Conservation (phyloP, 2,113 vertebrate genomes). For the Psophia crepitans region DNA sequence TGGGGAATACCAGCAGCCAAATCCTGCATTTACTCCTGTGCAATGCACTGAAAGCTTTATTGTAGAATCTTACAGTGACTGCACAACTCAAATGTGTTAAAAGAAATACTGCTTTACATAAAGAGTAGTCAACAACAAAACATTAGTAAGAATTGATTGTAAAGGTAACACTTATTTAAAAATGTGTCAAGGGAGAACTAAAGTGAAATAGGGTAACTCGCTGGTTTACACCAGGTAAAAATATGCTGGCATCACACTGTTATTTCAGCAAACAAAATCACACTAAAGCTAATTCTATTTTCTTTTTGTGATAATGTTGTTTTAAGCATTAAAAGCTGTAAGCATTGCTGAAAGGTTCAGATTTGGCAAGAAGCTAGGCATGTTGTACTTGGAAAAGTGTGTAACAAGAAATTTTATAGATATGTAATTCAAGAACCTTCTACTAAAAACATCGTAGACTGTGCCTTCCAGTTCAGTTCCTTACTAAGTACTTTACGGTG, state of each 20-base stretch:
- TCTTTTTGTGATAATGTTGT: neutral
- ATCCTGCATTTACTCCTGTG: neutral
- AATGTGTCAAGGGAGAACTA: neutral
- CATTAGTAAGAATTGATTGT: neutral
- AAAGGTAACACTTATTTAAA: neutral
- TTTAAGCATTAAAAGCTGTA: neutral
- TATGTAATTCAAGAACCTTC: neutral
- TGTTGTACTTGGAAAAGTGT: neutral
- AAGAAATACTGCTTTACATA: neutral
- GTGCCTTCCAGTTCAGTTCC: neutral
- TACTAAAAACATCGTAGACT: neutral
- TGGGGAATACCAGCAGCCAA: rapidly evolving
- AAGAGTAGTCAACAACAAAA: neutral
- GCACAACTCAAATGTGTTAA: neutral
- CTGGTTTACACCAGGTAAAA: neutral
- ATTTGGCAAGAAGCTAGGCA: neutral
- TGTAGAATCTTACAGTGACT: neutral
- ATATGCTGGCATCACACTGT: neutral
- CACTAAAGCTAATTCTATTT: neutral
- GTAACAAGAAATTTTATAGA: neutral
- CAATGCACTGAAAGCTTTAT: neutral
- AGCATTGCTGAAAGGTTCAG: neutral
- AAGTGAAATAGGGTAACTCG: neutral
- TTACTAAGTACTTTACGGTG: neutral
- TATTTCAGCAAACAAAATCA: neutral